phyloP scores from a whole-genome alignment of 2,113 vertebrate genomes.

The Pelecanoides urinatrix region DNA sequence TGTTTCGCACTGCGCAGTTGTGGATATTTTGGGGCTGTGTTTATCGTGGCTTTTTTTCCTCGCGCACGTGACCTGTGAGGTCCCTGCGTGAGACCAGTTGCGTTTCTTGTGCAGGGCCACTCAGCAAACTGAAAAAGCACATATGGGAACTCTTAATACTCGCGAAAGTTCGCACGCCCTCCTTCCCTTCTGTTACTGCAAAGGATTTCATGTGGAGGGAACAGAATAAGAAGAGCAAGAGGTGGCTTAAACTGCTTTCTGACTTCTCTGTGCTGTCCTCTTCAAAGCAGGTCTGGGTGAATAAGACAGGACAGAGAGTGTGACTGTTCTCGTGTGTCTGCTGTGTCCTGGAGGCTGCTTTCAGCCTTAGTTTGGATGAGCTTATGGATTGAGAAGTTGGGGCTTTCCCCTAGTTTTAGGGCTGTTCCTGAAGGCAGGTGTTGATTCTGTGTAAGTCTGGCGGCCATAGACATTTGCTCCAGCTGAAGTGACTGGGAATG shows the following conservation, averaged over 20 bases:
- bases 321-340: too few species aligned
- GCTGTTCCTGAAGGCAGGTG: background rate
- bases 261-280: background rate
- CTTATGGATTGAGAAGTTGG: background rate
- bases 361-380: background rate
- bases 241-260: background rate
- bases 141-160: background rate
- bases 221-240: background rate
- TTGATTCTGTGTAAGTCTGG: background rate
- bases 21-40: background rate
- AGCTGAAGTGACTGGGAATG: background rate
- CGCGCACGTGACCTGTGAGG: background rate
- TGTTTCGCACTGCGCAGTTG: rapidly evolving
- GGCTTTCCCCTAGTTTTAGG: background rate
- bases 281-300: background rate
- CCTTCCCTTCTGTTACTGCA: background rate
- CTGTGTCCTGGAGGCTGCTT: background rate
- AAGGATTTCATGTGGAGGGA: background rate
- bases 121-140: background rate
- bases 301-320: background rate
- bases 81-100: background rate
- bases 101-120: background rate
- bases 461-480: background rate
- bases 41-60: background rate
- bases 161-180: background rate